A percentile compares a stretch with the other conserved stretches of the same genome.
phyloP scores from a whole-genome alignment of 2,113 vertebrate species.

The Machaerirhynchus nigripectus region DNA sequence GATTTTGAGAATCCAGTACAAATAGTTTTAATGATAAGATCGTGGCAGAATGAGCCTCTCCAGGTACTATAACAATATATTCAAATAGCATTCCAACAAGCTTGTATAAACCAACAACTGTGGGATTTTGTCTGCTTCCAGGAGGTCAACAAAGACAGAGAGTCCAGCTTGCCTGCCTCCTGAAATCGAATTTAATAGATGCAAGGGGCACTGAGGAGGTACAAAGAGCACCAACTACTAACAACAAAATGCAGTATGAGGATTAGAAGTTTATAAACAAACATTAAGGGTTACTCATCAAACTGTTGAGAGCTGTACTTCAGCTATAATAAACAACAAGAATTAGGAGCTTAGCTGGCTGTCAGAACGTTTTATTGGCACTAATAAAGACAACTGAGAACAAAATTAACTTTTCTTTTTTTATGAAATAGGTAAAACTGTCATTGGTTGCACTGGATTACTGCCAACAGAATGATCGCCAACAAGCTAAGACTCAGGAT shows the following conservation, averaged over 20 bases:
- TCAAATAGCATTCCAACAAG: background rate
- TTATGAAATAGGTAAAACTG: background rate
- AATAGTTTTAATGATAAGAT: background rate
- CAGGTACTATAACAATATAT: background rate
- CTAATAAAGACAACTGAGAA: background rate
- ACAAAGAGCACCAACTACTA: background rate
- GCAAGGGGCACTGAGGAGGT: background rate
- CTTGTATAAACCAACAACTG: background rate
- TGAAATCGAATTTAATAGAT: background rate
- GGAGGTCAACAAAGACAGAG: background rate
- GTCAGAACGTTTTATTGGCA: background rate
- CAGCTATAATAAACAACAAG: background rate
- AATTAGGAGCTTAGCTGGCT: background rate
- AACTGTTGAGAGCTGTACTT: background rate
- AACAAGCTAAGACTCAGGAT: background rate
- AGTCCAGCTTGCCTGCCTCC: background rate
- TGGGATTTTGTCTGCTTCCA: background rate
- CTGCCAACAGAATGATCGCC: background rate
- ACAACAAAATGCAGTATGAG: background rate
- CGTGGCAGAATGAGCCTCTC: accelerated
- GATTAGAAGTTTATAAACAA: background rate
- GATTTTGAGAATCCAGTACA: background rate
- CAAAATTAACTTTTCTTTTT: background rate
- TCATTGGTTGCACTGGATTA: background rate
- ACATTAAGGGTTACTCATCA: background rate